Evolutionary conservation across 1,140 invertebrate species (phyloP), one percentile per base, ranked within the genome.

Genomic region (Mercenaria mercenaria): DNA sequence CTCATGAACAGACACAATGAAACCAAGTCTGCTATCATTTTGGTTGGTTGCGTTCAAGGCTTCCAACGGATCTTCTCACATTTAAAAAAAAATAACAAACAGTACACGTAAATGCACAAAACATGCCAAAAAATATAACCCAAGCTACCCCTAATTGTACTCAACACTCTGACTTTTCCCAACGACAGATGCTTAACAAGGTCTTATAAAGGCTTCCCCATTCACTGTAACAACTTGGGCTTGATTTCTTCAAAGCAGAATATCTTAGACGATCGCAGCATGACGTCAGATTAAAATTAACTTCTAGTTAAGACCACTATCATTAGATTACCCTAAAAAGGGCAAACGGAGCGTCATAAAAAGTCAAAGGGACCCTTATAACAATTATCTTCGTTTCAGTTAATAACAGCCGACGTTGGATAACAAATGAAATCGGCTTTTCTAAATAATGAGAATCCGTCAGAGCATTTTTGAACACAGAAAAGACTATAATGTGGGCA

Each of bases 331-430:
- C 47, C 47, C 29, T 52, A 29, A 79, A 77, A 79, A 79, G 50
- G 76, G 6, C 43, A 47, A 47, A 15, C 6, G 15, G 43, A 15
- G 6, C 43, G 6, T 29, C 47, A 23, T 52, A 29, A 79, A 79
- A 79, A 56, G 50, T 29, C 47, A 79, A 79, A 39, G 50, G 4
- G 50, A 79, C 20, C 76, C 37, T 52, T 50, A 79, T 59, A 79
- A 37, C 76, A 79, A 79, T 79, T 79, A 59, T 79, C 32, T 79
- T 20, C 29, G 23, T 79, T 79, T 79, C 76, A 79, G 29, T 29
- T 79, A 52, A 79, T 79, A 29, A 56, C 47, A 52, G 76, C 15
- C 43, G 47, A 50, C 43, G 32, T 37, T 79, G 47, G 26, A 56
- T 79, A 52, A 79, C 76, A 50, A 79, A 72, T 72, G 67, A 72